Evolutionary conservation across 2,888 invertebrate genomes (phyloP).

Genomic region (Apodemia duryi): DNA sequence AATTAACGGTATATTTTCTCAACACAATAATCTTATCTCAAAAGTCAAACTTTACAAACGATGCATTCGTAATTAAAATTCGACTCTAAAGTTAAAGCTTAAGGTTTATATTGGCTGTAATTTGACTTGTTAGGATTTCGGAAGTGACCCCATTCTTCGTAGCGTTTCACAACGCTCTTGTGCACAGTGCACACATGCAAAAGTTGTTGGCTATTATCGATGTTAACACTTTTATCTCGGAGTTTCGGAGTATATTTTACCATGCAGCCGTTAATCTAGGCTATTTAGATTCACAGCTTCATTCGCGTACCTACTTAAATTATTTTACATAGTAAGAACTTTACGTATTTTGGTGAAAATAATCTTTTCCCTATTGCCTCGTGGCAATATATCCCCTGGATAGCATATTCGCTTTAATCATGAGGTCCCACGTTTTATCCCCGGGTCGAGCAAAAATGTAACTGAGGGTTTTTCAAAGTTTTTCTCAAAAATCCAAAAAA

Average conservation of each 20-base stretch:
- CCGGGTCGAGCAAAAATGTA: too few species aligned
- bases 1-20: conserved; percentile 15
- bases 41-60: background rate
- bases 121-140: conserved; percentile 18
- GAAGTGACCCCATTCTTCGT: conserved; percentile 27
- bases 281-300: too few species aligned
- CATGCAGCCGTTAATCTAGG: background rate
- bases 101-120: background rate
- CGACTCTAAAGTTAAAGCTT: background rate
- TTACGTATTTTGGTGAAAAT: too few species aligned
- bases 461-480: too few species aligned
- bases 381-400: too few species aligned
- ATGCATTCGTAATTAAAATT: background rate
- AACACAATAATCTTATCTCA: conserved; percentile 17
- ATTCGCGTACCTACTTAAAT: too few species aligned
- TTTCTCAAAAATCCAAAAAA: too few species aligned
- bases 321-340: too few species aligned
- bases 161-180: conserved; percentile 20
- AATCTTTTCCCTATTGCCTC: too few species aligned
- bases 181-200: background rate
- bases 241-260: background rate
- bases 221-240: background rate
- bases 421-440: too few species aligned
- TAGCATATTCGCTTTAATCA: too few species aligned
- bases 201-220: conserved; percentile 2